Evolutionary conservation across 2,113 vertebrate species (phyloP), one percentile per base, ranked within the genome.

Genomic region (Alethe castanea): DNA sequence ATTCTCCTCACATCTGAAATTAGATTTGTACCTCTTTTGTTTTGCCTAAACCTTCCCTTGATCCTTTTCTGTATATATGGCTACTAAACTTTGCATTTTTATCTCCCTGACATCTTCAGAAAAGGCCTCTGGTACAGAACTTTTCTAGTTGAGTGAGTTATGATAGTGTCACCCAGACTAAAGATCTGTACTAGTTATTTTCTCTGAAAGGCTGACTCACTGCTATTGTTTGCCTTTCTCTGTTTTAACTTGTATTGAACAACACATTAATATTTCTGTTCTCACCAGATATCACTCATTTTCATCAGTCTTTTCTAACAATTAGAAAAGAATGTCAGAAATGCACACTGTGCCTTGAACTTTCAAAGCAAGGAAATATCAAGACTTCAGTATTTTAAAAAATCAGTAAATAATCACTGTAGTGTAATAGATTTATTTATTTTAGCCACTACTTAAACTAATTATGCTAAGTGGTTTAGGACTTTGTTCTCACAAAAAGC

Each of bases 1-100:
- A 71, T 88, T 77, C 86, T 81, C 79, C 40, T 93, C 88, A 88
- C 22, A 88, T 92, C 88, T 90, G 67, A 96, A 93, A 95, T 92
- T 48, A 88, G 74, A 96, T 93, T 92, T 95, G 64, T 31, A 71
- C 74, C 71, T 88, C 92, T 92, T 93, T 70, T 67, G 64, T 81
- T 86, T 90, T 93, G 52, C 54, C 64, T 77, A 70, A 91, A 25
- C 47, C 71, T 77, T 88, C 50, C 40, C 56, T 86, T 96, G 85
- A 95, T 93, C 67, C 44, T 86, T 74, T 67, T 62, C 28, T 22
- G 29, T 48, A 56, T 62, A 59, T 18, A 59, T 25, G 67, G 71
- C 38, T 62, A 59, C 74, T 64, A 57, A 24, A 62, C 35, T 90
- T 76, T 73, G 52, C 54, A 66, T 66, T 90, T 85, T 83, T 83